Percentiles rank a stretch among this genome's conserved stretches.
Conservation (phyloP, 23 tunicate genomes). For the Styela plicata region DNA sequence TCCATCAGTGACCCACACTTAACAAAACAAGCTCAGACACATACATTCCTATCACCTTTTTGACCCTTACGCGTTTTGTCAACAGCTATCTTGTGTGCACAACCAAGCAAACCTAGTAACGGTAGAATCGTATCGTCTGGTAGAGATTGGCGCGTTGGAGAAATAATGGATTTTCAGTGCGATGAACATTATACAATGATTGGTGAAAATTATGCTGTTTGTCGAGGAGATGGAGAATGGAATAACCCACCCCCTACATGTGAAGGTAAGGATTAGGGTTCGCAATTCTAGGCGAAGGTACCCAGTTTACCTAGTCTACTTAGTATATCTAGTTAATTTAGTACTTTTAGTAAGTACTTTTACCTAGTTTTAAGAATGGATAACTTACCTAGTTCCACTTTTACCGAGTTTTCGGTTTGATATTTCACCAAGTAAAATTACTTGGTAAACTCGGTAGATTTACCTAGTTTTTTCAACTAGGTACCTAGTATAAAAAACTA, state of each 20-base stretch:
- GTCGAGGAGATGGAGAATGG: slow-evolving; percentile 21
- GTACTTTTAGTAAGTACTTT: too few relatives aligned
- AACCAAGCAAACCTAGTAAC: slow-evolving; percentile 5
- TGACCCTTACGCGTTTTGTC: not conserved
- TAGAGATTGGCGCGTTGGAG: not conserved
- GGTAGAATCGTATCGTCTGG: slow-evolving; percentile 1
- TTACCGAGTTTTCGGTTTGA: too few relatives aligned
- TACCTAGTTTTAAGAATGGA: too few relatives aligned
- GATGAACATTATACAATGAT: slow-evolving; percentile 6
- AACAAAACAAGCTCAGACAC: not conserved
- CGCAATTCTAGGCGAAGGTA: too few relatives aligned
- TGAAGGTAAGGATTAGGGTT: slow-evolving; percentile 9
- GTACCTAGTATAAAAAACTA: too few relatives aligned
- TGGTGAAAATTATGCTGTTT: slow-evolving; percentile 5
- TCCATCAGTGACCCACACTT: not conserved
- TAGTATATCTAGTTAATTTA: too few relatives aligned
- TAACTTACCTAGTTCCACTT: too few relatives aligned
- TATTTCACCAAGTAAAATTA: too few relatives aligned
- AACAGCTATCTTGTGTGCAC: slow-evolving; percentile 7
- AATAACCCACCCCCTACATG: not conserved
- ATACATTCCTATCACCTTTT: not conserved
- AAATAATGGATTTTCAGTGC: slow-evolving; percentile 9
- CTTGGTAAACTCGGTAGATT: too few relatives aligned
- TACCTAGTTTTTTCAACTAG: too few relatives aligned
- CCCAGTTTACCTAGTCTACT: too few relatives aligned